A percentile compares a stretch with the other conserved stretches of the same genome.
phyloP scores from a whole-genome alignment of 2,797 vertebrate species.

The Petrocephalus schoutedeni region DNA sequence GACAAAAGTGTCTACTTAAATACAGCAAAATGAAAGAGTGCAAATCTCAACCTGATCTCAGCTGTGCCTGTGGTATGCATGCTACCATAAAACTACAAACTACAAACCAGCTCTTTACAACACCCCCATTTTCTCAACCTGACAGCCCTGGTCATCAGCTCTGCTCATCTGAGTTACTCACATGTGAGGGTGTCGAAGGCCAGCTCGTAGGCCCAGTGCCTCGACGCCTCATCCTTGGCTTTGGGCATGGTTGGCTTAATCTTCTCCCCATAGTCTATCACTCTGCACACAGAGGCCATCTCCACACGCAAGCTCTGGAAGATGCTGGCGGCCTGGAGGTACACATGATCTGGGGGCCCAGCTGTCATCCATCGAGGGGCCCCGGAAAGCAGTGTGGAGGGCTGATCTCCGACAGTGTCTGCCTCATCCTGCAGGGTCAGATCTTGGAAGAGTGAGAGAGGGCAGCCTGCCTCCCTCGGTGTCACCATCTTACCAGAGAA shows the following conservation, averaged over 20 bases:
- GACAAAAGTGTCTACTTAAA: not conserved
- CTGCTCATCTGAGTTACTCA: conserved; percentile 51
- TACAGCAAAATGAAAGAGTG: not conserved
- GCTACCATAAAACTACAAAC: not conserved
- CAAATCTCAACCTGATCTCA: not conserved
- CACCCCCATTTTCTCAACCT: not conserved
- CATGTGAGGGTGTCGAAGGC: conserved; percentile 84
- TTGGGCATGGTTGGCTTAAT: conserved; percentile 26
- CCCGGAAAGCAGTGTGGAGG: not conserved
- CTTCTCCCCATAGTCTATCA: conserved; percentile 60
- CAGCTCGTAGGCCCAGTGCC: conserved; percentile 67
- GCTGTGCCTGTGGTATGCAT: not conserved
- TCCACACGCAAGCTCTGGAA: conserved; percentile 69
- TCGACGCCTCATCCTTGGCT: conserved; percentile 50
- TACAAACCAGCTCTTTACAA: not conserved
- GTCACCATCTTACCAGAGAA: not conserved
- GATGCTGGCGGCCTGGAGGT: conserved; percentile 73
- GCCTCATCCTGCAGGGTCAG: conserved; percentile 32
- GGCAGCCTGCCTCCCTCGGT: not conserved
- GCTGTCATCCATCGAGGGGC: not conserved
- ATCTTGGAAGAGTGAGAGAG: conserved; percentile 5
- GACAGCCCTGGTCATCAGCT: not conserved
- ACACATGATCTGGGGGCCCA: conserved; percentile 63
- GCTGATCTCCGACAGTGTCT: conserved; percentile 15
- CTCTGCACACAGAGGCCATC: conserved; percentile 48